Evolutionary conservation across 2,113 vertebrate genomes (phyloP).

Genomic region (Charina bottae): DNA sequence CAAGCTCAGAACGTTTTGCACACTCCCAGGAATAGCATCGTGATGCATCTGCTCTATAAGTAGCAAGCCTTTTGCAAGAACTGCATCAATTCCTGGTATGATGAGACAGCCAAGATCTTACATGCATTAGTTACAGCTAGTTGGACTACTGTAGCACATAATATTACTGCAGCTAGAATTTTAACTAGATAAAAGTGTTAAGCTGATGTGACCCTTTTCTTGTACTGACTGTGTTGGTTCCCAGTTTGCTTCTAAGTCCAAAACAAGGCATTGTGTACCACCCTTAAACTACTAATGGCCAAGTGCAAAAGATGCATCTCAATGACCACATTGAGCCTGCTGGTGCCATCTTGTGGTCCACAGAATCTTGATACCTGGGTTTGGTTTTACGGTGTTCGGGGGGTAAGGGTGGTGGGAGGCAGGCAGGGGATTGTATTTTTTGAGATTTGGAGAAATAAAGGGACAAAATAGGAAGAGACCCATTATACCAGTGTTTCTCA

Average conservation of each 20-base stretch:
- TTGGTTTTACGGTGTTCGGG: no score
- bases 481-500: neutral
- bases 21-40: neutral
- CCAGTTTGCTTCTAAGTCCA: neutral
- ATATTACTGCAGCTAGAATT: neutral
- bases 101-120: neutral
- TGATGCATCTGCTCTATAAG: neutral
- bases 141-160: neutral
- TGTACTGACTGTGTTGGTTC: neutral
- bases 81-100: neutral
- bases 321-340: neutral
- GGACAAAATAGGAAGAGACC: neutral
- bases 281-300: neutral
- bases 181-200: neutral
- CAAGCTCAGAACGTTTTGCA: neutral
- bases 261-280: neutral
- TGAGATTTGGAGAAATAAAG: neutral
- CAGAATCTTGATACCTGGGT: neutral
- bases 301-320: neutral
- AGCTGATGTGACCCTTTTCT: neutral
- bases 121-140: neutral
- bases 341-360: neutral
- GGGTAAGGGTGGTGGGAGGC: neutral
- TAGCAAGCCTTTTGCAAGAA: neutral
- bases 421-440: neutral